A percentile compares a stretch with the other conserved stretches of the same genome.
phyloP scores from a whole-genome alignment of 1,140 invertebrate genomes.

The Himalopsyche phryganea region DNA sequence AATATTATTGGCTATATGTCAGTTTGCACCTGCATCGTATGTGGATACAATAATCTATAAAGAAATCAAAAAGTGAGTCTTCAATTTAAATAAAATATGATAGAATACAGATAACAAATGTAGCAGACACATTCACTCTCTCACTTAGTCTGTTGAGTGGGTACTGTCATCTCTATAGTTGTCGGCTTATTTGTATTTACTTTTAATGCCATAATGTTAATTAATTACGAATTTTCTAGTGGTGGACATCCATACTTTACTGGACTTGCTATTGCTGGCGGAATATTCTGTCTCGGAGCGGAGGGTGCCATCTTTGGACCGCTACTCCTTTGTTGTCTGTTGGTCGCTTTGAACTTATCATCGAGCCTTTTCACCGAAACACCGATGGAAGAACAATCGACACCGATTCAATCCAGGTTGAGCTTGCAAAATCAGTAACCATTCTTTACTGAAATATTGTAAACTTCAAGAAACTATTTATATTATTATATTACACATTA shows the following conservation, averaged over 20 bases:
- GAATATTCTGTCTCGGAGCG: slow-evolving; percentile 93
- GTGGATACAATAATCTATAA: slow-evolving; percentile 95
- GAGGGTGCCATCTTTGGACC: slow-evolving; percentile 97
- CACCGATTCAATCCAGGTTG: slow-evolving; percentile 14
- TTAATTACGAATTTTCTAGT: too few relatives aligned
- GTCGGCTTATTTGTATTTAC: too few relatives aligned
- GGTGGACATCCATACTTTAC: slow-evolving; percentile 97
- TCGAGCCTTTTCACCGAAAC: slow-evolving; percentile 40
- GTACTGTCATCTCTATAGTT: too few relatives aligned
- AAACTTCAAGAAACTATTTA: too few relatives aligned
- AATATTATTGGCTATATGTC: slow-evolving; percentile 74
- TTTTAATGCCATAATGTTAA: too few relatives aligned
- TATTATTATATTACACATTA: too few relatives aligned
- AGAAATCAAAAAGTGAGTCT: slow-evolving; percentile 92
- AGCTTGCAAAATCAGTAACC: slow-evolving; percentile 4
- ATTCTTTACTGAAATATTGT: too few relatives aligned
- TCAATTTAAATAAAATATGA: too few relatives aligned
- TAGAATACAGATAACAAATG: too few relatives aligned
- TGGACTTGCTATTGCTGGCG: slow-evolving; percentile 96
- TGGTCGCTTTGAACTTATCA: slow-evolving; percentile 50
- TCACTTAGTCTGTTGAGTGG: too few relatives aligned
- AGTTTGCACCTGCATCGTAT: slow-evolving; percentile 85
- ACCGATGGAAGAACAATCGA: slow-evolving; percentile 22
- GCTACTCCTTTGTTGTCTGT: slow-evolving; percentile 74
- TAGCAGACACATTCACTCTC: too few relatives aligned